Base-by-base conservation (phyloP, 1,140 invertebrate genomes). In the Hycleus cichorii region DNA sequence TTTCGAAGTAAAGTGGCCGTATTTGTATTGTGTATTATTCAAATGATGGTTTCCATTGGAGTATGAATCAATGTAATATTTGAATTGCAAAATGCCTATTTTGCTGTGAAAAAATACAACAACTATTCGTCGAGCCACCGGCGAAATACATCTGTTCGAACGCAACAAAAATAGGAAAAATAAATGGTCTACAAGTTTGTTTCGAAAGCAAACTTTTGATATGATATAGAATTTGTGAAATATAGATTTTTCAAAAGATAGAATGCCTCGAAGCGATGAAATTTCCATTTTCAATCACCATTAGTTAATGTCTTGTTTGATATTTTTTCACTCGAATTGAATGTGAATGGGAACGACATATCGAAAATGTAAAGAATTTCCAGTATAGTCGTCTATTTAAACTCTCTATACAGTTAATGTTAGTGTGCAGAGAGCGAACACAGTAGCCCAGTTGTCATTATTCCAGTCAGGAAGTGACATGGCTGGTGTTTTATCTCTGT, bases 381-480 rank as follows among this genome's bases (percentile, higher is more conserved):
- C 39, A 24, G 49, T 39, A 39, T 43, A 8, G 18, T 45, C 51
- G 18, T 53, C 51, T 45, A 46, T 53, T 52, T 52, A 10, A 27
- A 27, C 39, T 25, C 42, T 25, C 39, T 32, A 32, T 32, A 32
- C 3, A 7, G 32, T 32, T 32, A 4, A 32, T 32, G 7, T 32
- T 5, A 32, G 32, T 5, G 32, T 32, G 3, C 40, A 42, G 5
- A 42, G 11, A 42, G 10, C 11, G 5, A n/a, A 42, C 40, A 42
- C 27, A n/a, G 49, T 8, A 10, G 6, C 27, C 25, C 26, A 57
- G 58, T 42, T 52, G 57, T 63, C 54, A 58, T 63, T 63, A 65
- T 65, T 65, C 64, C 49, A 56, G 60, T 60, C 64, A 65, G 64
- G 64, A 65, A 65, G 61, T 65, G 64, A 65, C 61, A 54, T 65